A percentile compares a stretch with the other conserved stretches of the same genome.
Evolutionary conservation across 2,888 invertebrate genomes (phyloP).

Genomic region (Apeira syringaria): DNA sequence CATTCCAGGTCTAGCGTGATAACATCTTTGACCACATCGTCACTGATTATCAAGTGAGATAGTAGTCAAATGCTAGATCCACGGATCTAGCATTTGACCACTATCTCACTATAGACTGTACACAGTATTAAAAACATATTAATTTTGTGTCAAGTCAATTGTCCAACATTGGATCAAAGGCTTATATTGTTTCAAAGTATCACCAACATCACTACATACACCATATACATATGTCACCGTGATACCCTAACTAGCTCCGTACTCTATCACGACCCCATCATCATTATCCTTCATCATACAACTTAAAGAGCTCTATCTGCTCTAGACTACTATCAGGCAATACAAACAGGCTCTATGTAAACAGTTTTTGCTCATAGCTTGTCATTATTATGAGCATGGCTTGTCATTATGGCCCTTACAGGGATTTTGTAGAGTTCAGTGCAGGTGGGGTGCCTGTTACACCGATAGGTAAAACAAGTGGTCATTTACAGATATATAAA

Average conservation of each 20-base stretch:
- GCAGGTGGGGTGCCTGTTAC: slow-evolving; percentile 6
- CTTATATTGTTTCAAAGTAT: not conserved
- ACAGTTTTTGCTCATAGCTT: slow-evolving; percentile 28
- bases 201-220: not conserved
- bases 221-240: not conserved
- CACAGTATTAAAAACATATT: too few relatives aligned
- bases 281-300: slow-evolving; percentile 24
- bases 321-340: slow-evolving; percentile 26
- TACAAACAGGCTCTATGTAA: slow-evolving; percentile 31
- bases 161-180: too few relatives aligned
- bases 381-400: slow-evolving; percentile 22
- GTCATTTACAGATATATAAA: too few relatives aligned
- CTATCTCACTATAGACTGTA: too few relatives aligned
- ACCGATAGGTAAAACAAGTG: slow-evolving; percentile 5
- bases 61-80: too few relatives aligned
- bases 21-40: too few relatives aligned
- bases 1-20: too few relatives aligned
- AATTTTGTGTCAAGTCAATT: too few relatives aligned
- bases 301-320: slow-evolving; percentile 14
- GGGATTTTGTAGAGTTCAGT: slow-evolving; percentile 10
- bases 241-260: slow-evolving; percentile 9
- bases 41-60: too few relatives aligned
- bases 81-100: too few relatives aligned
- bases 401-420: slow-evolving; percentile 15
- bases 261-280: slow-evolving; percentile 9